A percentile compares a stretch with the other conserved stretches of the same genome.
These are phyloP conservation scores for Pipa parva DNA, from an alignment of 2,113 vertebrate genomes.

Conservation along the genomic window DNA sequence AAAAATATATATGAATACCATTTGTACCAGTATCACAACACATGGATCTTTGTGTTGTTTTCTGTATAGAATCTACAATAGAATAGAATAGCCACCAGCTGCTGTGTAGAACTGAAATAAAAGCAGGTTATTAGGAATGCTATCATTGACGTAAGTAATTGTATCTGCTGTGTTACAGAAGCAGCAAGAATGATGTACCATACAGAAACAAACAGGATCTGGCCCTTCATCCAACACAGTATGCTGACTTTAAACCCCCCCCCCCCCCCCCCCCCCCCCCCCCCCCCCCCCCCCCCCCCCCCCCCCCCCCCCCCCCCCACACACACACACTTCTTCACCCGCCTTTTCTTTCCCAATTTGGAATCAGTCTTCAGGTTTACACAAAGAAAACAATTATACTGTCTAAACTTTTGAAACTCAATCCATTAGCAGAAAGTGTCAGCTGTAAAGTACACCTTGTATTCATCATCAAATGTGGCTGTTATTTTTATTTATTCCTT, in stretches of 20 bases:
- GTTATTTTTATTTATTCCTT: slow-evolving; percentile 29
- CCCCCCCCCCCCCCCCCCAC: too few species aligned
- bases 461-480: slow-evolving; percentile 28
- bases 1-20: slow-evolving; percentile 4
- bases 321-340: too few species aligned
- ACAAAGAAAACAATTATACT: slow-evolving; percentile 27
- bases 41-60: slow-evolving; percentile 26
- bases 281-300: too few species aligned
- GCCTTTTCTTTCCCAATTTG: not conserved
- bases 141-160: slow-evolving; percentile 36
- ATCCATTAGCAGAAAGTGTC: slow-evolving; percentile 18
- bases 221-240: not conserved
- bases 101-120: slow-evolving; percentile 20
- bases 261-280: too few species aligned
- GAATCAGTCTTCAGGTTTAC: not conserved
- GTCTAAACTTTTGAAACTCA: slow-evolving; percentile 14
- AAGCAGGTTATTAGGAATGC: slow-evolving; percentile 21
- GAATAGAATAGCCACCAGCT: slow-evolving; percentile 27
- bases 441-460: slow-evolving; percentile 36
- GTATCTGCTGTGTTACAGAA: slow-evolving; percentile 22
- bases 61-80: slow-evolving; percentile 8
- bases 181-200: slow-evolving; percentile 9
- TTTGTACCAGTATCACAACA: slow-evolving; percentile 29
- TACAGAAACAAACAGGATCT: slow-evolving; percentile 5
- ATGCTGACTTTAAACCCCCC: not conserved